Percentiles rank a stretch among this genome's conserved stretches.
These are phyloP conservation scores for Murina feae DNA, from an alignment of 2,113 vertebrate genomes.

Conservation along the genomic window DNA sequence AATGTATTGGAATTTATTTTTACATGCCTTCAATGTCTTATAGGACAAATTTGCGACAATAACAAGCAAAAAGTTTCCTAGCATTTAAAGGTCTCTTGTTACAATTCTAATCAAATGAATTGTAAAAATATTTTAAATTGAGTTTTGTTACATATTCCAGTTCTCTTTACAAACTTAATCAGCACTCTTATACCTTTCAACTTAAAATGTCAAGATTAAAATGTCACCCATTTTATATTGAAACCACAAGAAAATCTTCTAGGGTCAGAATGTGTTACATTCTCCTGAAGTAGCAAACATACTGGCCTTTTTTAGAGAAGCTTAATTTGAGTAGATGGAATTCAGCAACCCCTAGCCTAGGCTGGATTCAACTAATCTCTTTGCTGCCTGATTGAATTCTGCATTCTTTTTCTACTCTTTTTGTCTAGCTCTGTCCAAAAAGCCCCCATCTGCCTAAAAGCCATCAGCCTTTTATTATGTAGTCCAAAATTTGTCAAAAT, in stretches of 20 bases:
- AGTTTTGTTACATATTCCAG: neutral
- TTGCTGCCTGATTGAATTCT: conserved; percentile 46
- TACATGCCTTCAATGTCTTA: neutral
- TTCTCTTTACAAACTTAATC: conserved; percentile 14
- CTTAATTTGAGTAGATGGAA: conserved; percentile 58
- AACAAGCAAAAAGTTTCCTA: neutral
- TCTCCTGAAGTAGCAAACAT: conserved; percentile 30
- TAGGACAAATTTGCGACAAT: neutral
- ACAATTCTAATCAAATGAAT: conserved; percentile 9
- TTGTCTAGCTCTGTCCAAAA: conserved; percentile 29
- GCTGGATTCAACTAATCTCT: conserved; percentile 53
- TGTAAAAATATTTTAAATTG: neutral
- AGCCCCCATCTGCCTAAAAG: neutral
- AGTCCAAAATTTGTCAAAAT: neutral
- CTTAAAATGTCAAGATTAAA: neutral
- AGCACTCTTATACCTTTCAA: neutral
- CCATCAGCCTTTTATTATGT: conserved; percentile 1
- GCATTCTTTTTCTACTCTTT: conserved; percentile 44
- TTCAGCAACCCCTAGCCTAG: conserved; percentile 4
- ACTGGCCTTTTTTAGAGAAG: conserved; percentile 12
- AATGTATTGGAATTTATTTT: neutral
- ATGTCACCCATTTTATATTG: neutral
- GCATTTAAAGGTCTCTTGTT: neutral
- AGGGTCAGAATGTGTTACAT: neutral
- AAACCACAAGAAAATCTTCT: neutral